phyloP scores from a whole-genome alignment of 2,797 vertebrate genomes.

The Sylvia borin region DNA sequence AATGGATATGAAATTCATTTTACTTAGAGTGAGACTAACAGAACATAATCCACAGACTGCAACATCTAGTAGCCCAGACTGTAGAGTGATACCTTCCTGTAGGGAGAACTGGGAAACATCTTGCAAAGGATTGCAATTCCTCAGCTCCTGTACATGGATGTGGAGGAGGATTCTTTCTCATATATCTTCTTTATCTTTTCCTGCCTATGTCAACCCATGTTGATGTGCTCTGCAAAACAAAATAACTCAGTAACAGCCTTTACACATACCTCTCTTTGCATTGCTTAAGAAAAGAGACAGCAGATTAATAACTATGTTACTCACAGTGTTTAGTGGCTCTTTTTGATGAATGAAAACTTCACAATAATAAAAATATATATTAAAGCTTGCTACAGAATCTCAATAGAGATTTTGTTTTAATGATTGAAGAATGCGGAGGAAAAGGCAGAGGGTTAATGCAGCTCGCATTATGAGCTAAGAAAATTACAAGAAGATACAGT shows the following conservation, averaged over 20 bases:
- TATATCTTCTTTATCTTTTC: not conserved
- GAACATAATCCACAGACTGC: not conserved
- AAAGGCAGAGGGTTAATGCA: not conserved
- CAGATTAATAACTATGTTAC: not conserved
- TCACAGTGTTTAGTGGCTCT: not conserved
- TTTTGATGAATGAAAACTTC: not conserved
- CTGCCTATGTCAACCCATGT: not conserved
- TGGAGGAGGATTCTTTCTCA: not conserved
- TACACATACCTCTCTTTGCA: not conserved
- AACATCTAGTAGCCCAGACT: not conserved
- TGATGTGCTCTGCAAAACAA: not conserved
- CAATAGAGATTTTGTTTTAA: not conserved
- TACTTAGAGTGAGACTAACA: not conserved
- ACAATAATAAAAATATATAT: not conserved
- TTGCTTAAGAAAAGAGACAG: not conserved
- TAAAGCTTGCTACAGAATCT: not conserved
- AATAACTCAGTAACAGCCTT: not conserved
- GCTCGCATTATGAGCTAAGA: not conserved
- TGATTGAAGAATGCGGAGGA: not conserved
- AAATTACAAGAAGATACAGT: not conserved
- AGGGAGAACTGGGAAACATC: not conserved
- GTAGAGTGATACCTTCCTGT: not conserved
- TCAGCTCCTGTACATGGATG: not conserved
- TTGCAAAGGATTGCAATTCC: not conserved
- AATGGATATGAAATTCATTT: not conserved